Evolutionary conservation across 2,113 vertebrate genomes (phyloP), one percentile per base, ranked within the genome.

Genomic region (Dipodomys spectabilis): DNA sequence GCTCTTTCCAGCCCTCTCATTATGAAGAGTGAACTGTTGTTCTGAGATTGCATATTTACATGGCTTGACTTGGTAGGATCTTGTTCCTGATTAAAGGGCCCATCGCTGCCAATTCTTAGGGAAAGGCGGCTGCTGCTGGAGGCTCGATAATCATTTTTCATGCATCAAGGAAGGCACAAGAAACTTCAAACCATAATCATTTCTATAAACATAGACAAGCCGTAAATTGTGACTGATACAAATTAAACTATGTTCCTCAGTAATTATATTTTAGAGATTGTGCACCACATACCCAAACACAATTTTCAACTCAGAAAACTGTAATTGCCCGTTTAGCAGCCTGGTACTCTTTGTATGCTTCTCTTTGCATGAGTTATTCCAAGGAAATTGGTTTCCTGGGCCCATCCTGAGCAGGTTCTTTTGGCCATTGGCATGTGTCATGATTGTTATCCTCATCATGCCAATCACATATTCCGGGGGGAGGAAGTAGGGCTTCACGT

Each of bases 251-350:
- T 95, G 95, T 93, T 96, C 88, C 93, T 91, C 89, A 3, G 90
- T 96, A 96, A 97, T 97, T 97, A 97, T 94, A 94, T 96, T 97
- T 95, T 94, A 93, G 91, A 96, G 90, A 90, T 86, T 91, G 94
- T 88, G 82, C n/a, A 89, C 90, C 92, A 95, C 86, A 96, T 91
- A 95, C 49, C 77, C 95, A 97, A 97, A 96, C 94, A 97, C 85
- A 96, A 96, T 96, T 94, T 96, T 95, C 94, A 95, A 95, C 84
- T 92, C 93, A 87, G 94, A 92, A 96, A 95, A 85, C 91, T 89
- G 1, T 96, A 96, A 96, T 97, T 97, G 95, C 82, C 28, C 91
- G 91, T 88, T 96, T 95, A 93, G 96, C 0, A 57, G 74, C 94
- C 79, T 95, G 49, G 72, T 67, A 64, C 62, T 90, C 79, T 90